Evolutionary conservation across 2,888 invertebrate genomes (phyloP).

Genomic region (Argyresthia goedartella): DNA sequence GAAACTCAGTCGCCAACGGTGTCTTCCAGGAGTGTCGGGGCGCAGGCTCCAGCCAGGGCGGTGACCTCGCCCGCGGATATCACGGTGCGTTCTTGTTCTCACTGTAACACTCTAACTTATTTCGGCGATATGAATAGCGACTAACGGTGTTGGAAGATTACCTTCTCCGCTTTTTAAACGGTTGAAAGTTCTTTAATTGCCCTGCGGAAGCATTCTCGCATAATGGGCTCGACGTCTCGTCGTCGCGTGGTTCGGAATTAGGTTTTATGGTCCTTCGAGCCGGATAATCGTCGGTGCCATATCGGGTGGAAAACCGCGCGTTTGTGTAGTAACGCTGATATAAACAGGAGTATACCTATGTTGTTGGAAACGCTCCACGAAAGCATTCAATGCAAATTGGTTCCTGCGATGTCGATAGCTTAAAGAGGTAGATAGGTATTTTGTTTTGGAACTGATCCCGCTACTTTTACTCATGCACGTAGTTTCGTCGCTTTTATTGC

Average conservation of each 20-base stretch:
- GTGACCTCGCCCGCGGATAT: slow-evolving; percentile 28
- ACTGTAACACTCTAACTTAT: slow-evolving; percentile 1
- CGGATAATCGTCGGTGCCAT: not conserved
- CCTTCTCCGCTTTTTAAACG: slow-evolving; percentile 3
- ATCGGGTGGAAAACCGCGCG: not conserved
- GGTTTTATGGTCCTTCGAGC: not conserved
- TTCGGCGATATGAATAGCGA: slow-evolving; percentile 11
- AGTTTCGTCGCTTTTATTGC: too few species aligned
- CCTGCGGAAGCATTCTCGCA: not conserved
- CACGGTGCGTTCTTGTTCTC: slow-evolving; percentile 2
- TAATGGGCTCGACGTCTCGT: not conserved
- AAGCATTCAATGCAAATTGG: not conserved
- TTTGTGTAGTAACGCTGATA: not conserved
- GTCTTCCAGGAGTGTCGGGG: not conserved
- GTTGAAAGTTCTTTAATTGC: slow-evolving; percentile 3
- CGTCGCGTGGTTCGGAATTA: not conserved
- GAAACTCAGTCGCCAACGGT: not conserved
- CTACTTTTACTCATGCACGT: too few species aligned
- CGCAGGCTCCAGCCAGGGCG: slow-evolving; percentile 24
- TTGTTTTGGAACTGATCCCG: too few species aligned
- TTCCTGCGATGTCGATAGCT: not conserved
- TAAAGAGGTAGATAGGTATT: too few species aligned
- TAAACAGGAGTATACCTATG: not conserved
- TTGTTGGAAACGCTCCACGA: not conserved
- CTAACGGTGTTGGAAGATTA: slow-evolving; percentile 10